Evolutionary conservation across 2,797 vertebrate species (phyloP), one percentile per base, ranked within the genome.

Genomic region (Sebastes dallii): DNA sequence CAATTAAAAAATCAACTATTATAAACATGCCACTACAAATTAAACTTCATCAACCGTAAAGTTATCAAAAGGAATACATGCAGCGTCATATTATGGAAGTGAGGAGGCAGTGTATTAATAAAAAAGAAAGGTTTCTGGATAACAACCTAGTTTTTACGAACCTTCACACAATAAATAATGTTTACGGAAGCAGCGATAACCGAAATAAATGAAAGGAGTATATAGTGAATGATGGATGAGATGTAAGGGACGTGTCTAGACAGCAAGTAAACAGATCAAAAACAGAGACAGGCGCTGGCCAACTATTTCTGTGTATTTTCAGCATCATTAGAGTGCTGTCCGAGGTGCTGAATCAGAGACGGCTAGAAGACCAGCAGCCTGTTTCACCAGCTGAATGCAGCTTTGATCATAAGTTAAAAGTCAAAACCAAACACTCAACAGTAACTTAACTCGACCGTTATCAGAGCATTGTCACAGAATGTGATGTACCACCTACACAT

Each of bases 1-100:
- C 25, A 82, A 83, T 83, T 87, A 80, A 85, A 50, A 85, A 66
- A 75, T 74, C 20, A 36, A 27, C 32, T 29, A 24, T 70, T 62
- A 74, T 34, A 52, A 73, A 80, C 27, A 72, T 22, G 50, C 8
- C 66, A 32, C 22, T 5, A 2, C 13, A 52, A 50, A 62, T 64
- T 29, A 81, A 65, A 30, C 24, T 39, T 59, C 5, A 67, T 65
- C n/a, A 72, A 4, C 5, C 7, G 46, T 20, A 50, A 54, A 22
- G 8, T 32, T 32, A 22, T 3, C 6, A 39, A 52, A 67, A 77
- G 6, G 6, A 25, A 46, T 18, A 2, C 56, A 42, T 34, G 4
- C 39, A 39, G 65, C 11, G 1, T 25, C 20, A 22, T 14, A 27
- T 54, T 4, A 39, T 34, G 16, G 5, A 64, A 25, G 16, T 8